Evolutionary conservation across 1,140 invertebrate genomes (phyloP).

Genomic region (Leptinotarsa texana): DNA sequence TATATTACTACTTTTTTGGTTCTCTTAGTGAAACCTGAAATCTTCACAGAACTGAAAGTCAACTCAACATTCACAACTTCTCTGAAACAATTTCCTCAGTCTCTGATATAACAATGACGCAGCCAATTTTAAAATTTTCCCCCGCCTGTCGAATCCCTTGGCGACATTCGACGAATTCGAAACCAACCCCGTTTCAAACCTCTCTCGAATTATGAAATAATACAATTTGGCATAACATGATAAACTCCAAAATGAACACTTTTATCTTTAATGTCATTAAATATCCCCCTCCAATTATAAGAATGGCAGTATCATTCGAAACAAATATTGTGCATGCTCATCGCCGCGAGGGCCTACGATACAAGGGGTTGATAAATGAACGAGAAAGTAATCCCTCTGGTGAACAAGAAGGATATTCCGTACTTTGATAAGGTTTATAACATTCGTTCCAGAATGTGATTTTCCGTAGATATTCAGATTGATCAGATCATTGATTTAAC

Average conservation of each 20-base stretch:
- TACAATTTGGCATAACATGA: conserved; percentile 25
- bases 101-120: no score
- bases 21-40: no score
- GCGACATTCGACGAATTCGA: background rate
- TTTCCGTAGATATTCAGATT: no score
- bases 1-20: no score
- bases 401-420: background rate
- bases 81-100: no score
- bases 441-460: background rate
- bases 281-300: conserved; percentile 25
- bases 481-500: no score
- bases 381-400: conserved; percentile 20
- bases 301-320: conserved; percentile 27
- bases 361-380: conserved; percentile 29
- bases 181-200: conserved; percentile 10
- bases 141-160: background rate
- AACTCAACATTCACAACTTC: no score
- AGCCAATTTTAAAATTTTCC: no score
- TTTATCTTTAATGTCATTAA: conserved; percentile 28
- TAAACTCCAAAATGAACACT: conserved; percentile 27
- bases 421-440: background rate
- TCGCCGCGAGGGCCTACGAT: conserved; percentile 3
- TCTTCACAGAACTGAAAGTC: no score
- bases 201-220: conserved; percentile 10
- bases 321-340: conserved; percentile 28